Evolutionary conservation across 2,888 invertebrate genomes (phyloP).

Genomic region (Polyploca ridens): DNA sequence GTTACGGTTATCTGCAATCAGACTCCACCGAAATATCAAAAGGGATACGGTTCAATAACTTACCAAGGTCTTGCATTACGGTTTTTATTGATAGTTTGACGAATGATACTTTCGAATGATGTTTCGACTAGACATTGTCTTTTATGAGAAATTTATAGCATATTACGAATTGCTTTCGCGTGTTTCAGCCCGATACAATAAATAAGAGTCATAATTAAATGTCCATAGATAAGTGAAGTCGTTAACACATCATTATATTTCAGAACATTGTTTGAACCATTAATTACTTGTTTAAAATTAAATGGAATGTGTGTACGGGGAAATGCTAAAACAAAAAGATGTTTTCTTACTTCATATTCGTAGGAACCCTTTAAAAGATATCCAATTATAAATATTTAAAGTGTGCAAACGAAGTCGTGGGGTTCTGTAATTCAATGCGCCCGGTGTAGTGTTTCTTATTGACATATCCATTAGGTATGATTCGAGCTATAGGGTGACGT

Average conservation of each 20-base stretch:
- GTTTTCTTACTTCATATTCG: slow-evolving; percentile 24
- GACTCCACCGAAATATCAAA: background rate
- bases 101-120: background rate
- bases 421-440: slow-evolving; percentile 71
- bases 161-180: background rate
- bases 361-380: slow-evolving; percentile 48
- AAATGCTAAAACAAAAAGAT: slow-evolving; percentile 9
- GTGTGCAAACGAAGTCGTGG: slow-evolving; percentile 60
- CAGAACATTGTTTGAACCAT: background rate
- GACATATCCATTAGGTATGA: slow-evolving; percentile 76
- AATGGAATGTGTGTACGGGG: slow-evolving; percentile 8
- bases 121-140: background rate
- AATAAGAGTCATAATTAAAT: slow-evolving; percentile 1
- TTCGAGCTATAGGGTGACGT: slow-evolving; percentile 50
- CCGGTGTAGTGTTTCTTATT: slow-evolving; percentile 75
- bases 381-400: slow-evolving; percentile 77
- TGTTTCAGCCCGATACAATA: background rate
- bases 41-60: background rate
- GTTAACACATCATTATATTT: background rate
- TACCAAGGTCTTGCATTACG: background rate
- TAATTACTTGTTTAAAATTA: slow-evolving; percentile 3
- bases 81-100: background rate
- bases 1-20: background rate
- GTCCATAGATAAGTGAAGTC: background rate
- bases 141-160: background rate